Evolutionary conservation across 2,888 invertebrate species (phyloP), one percentile per base, ranked within the genome.

Genomic region (Isoperla grammatica): DNA sequence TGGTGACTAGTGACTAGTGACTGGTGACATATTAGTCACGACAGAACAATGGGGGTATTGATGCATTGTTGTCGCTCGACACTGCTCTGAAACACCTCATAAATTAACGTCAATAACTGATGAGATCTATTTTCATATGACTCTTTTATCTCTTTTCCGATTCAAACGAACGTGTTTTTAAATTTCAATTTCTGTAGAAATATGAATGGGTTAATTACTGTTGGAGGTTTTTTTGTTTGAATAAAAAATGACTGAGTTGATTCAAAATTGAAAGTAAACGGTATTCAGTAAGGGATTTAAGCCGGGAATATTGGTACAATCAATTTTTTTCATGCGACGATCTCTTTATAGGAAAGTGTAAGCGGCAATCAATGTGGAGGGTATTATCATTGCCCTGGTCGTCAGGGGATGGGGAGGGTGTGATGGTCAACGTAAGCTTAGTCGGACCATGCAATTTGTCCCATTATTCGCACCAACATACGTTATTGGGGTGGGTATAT

Each of bases 251-350:
- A 59, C 42, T 50, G 54, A 59, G 54, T 59, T 54, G 59, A 46
- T 40, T 40, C n/a, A 12, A 59, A 59, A 59, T 59, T 59, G 59
- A 59, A 59, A 59, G 46, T 54, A 54, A 59, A 59, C 45, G 43
- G 43, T 23, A 37, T 59, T 59, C 29, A 29, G 29, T 29, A 4
- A 6, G 29, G 29, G 29, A 4, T 4, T 29, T 29, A 29, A 29
- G 29, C 29, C 8, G 8, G 29, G 5, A 29, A 29, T 29, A 29
- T 29, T 29, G 29, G 29, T 6, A 29, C 29, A 29, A 29, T 29
- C 29, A 29, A 29, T 53, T 40, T 54, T n/a, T 39, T 22, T 23
- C 39, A 50, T 29, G 39, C 17, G 29, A 50, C 43, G 20, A 59
- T 59, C 43, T 35, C 22, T 53, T 20, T 46, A 53, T 59, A 59